These are phyloP conservation scores for Toxostoma redivivum DNA, from an alignment of 2,113 vertebrate species.

Conservation along the genomic window DNA sequence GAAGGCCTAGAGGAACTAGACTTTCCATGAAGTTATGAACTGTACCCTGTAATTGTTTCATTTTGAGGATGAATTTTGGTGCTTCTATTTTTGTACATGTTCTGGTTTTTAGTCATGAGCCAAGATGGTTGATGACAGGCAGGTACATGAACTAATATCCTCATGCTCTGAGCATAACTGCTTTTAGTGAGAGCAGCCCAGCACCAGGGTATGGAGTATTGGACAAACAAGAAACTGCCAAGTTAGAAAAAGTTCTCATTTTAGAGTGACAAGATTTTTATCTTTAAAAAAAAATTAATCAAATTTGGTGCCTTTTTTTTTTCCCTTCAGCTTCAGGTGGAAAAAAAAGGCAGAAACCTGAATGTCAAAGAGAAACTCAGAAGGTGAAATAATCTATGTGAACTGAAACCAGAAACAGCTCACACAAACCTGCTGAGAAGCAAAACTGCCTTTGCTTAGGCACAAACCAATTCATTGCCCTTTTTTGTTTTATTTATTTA, in stretches of 20 bases:
- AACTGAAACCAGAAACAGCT: constrained; percentile 69
- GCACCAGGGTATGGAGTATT: not conserved
- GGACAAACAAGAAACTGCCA: not conserved
- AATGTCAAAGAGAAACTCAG: constrained; percentile 65
- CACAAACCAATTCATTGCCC: not conserved
- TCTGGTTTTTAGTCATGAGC: constrained; percentile 6
- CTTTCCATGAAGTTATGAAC: not conserved
- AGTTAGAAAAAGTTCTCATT: not conserved
- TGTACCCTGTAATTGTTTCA: not conserved
- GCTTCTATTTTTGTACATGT: not conserved
- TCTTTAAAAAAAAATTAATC: not conserved
- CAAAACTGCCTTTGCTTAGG: constrained; percentile 41
- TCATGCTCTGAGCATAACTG: not conserved
- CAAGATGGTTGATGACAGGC: not conserved
- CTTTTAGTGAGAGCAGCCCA: not conserved
- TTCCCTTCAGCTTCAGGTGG: constrained; percentile 16
- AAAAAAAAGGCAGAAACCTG: constrained; percentile 56
- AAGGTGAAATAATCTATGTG: constrained; percentile 57
- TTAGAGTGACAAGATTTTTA: not conserved
- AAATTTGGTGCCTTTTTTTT: not conserved
- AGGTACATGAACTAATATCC: not conserved
- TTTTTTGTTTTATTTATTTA: not conserved
- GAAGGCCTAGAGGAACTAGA: not conserved
- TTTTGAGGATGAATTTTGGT: constrained; percentile 12
- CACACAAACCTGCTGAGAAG: constrained; percentile 62